Base-by-base conservation (phyloP, 1,140 invertebrate species). In the Anastatus disparis region DNA sequence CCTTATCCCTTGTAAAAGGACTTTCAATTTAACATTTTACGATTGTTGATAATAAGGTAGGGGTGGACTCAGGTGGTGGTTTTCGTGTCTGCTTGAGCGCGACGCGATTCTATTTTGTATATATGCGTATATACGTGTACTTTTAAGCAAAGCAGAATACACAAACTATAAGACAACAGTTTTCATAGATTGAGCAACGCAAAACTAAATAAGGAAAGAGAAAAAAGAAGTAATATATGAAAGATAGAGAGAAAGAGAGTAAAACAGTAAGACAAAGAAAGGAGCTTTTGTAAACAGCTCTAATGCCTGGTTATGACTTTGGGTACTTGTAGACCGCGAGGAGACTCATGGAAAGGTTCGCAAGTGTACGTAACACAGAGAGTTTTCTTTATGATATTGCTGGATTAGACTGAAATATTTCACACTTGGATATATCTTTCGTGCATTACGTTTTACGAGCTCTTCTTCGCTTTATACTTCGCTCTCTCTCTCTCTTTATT, bases 371-470 rank as follows among this genome's bases (percentile, higher is more conserved):
- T 72, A 74, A 68, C 73, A 73, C 44, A 68, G 67, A 58, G 74
- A 73, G 65, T 73, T 72, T 85, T 85, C 82, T 86, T 86, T 86
- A 86, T 81, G 84, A 85, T 86, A 86, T 85, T 86, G 84, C 82
- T 79, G 83, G 84, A 86, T 86, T 86, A 86, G 81, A 82, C 82
- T 79, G 75, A 81, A 84, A 86, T 85, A 86, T 85, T 85, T 86
- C 78, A 85, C 84, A 86, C 83, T 85, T 76, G 82, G 79, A 85
- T 79, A 81, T 84, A 78, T 84, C 81, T 79, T 63, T 65, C 72
- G 77, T 79, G 78, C 78, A 74, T 84, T 84, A 82, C 77, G 72
- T 84, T 85, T 84, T 85, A 85, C 76, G 83, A 82, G 74, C 48
- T 46, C 72, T 46, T 13, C 31, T 56, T 52, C 22, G 38, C 50